Conservation (phyloP, 2,113 vertebrate genomes). For the Ancistrus triradiatus region DNA sequence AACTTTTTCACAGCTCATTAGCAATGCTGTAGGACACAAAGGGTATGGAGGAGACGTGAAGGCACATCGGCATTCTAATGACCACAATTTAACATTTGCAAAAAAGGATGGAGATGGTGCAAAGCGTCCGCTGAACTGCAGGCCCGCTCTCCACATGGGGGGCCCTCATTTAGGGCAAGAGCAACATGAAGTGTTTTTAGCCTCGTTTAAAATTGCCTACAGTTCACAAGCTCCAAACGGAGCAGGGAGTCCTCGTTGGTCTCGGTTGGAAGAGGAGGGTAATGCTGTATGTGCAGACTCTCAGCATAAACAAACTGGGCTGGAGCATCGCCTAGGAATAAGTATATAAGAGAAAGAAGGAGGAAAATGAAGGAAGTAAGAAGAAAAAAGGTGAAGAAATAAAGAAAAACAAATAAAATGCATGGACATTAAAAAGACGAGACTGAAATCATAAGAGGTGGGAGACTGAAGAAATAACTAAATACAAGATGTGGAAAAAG, state of each 20-base stretch:
- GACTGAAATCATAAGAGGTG: too few relatives aligned
- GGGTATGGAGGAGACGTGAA: slow-evolving; percentile 13
- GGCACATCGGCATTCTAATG: slow-evolving; percentile 31
- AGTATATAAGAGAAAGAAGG: too few relatives aligned
- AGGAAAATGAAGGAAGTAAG: too few relatives aligned
- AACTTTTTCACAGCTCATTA: slow-evolving; percentile 35
- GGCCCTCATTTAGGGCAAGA: slow-evolving; percentile 20
- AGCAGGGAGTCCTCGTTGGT: slow-evolving; percentile 11
- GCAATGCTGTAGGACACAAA: slow-evolving; percentile 23
- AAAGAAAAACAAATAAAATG: too few relatives aligned
- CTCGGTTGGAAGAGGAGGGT: slow-evolving; percentile 30
- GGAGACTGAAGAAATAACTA: too few relatives aligned
- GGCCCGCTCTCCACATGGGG: slow-evolving; percentile 11
- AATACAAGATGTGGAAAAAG: too few relatives aligned
- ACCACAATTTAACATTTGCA: slow-evolving; percentile 39
- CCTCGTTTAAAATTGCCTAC: slow-evolving; percentile 34
- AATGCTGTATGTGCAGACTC: too few relatives aligned
- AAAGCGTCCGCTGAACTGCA: slow-evolving; percentile 16
- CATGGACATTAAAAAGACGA: too few relatives aligned
- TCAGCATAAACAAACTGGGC: too few relatives aligned
- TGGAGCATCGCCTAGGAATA: too few relatives aligned
- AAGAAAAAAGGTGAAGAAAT: too few relatives aligned
- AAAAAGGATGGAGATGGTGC: slow-evolving; percentile 15
- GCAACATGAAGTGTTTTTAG: slow-evolving; percentile 30
- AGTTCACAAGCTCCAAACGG: slow-evolving; percentile 31